Base-by-base conservation (phyloP, 2,797 vertebrate genomes). In the Agapornis canus region DNA sequence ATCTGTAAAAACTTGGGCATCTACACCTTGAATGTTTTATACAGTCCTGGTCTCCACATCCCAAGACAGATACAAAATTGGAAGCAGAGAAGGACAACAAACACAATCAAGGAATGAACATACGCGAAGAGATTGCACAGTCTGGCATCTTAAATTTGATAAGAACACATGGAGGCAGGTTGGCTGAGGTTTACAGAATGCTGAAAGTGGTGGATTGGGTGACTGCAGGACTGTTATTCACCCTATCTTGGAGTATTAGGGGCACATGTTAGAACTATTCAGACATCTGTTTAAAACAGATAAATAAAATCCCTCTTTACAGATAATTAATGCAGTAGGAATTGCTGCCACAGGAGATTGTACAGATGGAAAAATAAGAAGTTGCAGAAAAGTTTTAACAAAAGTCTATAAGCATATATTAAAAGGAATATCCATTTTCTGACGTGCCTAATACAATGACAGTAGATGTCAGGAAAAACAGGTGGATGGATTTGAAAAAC, bases 391-490 rank as follows among this genome's bases (percentile, higher is more conserved):
- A 40, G 39, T 56, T 39, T 66, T 40, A 86, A 52, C 8, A 60
- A 73, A 60, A 11, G 16, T 73, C 20, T 43, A 32, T 66, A 39
- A 72, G 51, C 5, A 73, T 18, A 35, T 17, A 43, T 10, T 60
- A 54, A 70, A 87, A 25, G 39, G 8, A 84, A 59, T 79, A 63
- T 2, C 4, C 26, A 21, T 37, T 69, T 7, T 43, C 59, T 80
- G 47, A 57, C 0, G 0, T 42, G 31, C 14, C 39, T 77, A 39
- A 76, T 49, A 29, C 22, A 37, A 27, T 60, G 37, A 10, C 13
- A 35, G 23, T 57, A 37, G 32, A 32, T 82, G 20, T 29, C 6
- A 3, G 27, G 31, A 89, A 79, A 22, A 61, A 54, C 5, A 43
- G 16, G 17, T 40, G 40, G 82, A 63, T 5, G 4, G 43, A 52